Conservation (phyloP, 2,888 invertebrate genomes). For the Agrochola circellaris region DNA sequence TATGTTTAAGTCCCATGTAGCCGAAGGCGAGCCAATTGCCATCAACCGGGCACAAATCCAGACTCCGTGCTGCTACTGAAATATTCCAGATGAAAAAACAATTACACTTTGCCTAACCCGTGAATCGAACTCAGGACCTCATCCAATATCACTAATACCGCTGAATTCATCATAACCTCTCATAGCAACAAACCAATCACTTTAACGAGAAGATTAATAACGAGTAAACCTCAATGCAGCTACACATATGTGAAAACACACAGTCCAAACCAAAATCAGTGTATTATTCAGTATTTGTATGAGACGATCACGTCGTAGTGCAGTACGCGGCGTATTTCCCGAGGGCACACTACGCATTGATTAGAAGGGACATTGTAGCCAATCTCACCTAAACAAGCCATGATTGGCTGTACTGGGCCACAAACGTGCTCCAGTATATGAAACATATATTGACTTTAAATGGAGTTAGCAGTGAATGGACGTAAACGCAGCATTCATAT, state of each 20-base stretch:
- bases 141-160: background rate
- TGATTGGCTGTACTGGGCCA: slow-evolving; percentile 60
- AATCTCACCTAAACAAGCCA: slow-evolving; percentile 67
- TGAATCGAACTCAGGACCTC: too few species aligned
- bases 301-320: slow-evolving; percentile 56
- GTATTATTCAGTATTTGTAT: slow-evolving; percentile 59
- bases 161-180: background rate
- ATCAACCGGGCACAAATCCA: too few species aligned
- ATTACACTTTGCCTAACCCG: too few species aligned
- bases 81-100: too few species aligned
- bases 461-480: slow-evolving; percentile 47
- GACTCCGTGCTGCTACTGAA: too few species aligned
- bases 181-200: slow-evolving; percentile 13
- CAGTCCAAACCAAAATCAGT: slow-evolving; percentile 38
- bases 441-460: slow-evolving; percentile 64
- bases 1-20: too few species aligned
- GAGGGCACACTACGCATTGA: slow-evolving; percentile 66
- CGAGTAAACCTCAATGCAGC: slow-evolving; percentile 3
- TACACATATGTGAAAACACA: slow-evolving; percentile 5
- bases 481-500: slow-evolving; percentile 24
- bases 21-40: too few species aligned
- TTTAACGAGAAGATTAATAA: slow-evolving; percentile 13
- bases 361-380: slow-evolving; percentile 69
- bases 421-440: slow-evolving; percentile 46
- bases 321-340: slow-evolving; percentile 63